These are phyloP conservation scores for Gopherus flavomarginatus DNA, from an alignment of 2,113 vertebrate genomes.

Conservation along the genomic window DNA sequence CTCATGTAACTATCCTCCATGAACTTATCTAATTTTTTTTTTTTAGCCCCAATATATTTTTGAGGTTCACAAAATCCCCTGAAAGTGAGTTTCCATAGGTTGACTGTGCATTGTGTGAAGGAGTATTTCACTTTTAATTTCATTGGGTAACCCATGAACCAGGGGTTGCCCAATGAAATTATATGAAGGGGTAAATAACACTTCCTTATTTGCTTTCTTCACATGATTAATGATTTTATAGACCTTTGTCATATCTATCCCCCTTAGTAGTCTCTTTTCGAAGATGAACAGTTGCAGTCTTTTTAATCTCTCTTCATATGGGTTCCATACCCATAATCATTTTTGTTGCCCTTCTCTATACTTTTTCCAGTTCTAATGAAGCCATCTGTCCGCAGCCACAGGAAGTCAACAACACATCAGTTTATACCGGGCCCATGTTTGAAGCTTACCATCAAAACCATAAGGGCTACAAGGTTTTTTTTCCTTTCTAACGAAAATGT, in stretches of 20 bases:
- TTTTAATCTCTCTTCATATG: not conserved
- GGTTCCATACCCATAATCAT: not conserved
- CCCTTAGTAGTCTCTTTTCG: not conserved
- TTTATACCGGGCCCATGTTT: fast-evolving
- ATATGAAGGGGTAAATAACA: not conserved
- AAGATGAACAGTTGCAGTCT: not conserved
- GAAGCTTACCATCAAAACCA: fast-evolving
- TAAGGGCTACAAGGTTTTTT: not conserved
- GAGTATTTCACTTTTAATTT: not conserved
- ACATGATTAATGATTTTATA: not conserved
- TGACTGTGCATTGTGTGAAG: not conserved
- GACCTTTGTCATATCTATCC: not conserved
- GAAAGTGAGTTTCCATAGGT: not conserved
- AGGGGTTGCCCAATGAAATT: not conserved
- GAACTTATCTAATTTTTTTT: not conserved
- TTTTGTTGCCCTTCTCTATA: not conserved
- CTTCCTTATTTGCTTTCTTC: not conserved
- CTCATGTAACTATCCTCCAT: not conserved
- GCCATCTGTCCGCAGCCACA: fast-evolving
- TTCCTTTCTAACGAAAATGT: not conserved
- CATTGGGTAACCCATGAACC: not conserved
- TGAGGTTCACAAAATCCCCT: not conserved
- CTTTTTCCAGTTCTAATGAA: not conserved
- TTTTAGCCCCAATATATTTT: not conserved
- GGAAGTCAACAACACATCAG: fast-evolving